Base-by-base conservation (phyloP, 2,113 vertebrate species). In the Platichthys flesus region DNA sequence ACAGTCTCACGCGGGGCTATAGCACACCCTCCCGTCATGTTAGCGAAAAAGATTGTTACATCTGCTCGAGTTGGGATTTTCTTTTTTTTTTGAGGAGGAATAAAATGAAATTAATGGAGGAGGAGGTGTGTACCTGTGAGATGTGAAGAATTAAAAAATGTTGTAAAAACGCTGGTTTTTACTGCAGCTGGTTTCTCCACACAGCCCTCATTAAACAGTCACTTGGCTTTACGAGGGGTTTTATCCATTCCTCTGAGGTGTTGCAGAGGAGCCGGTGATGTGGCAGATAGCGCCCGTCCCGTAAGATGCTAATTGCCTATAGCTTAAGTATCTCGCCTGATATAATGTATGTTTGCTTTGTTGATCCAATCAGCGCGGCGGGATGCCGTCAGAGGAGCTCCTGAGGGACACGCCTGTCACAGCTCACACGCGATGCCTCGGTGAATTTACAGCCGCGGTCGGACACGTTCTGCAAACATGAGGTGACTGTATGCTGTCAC, bases 351-450 rank as follows among this genome's bases (percentile, higher is more conserved):
- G 56, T 81, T 86, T 74, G 20, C 67, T 57, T 83, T 76, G 85
- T 71, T 78, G 83, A 85, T 84, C 83, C 72, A 89, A 85, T 91
- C 85, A 88, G 37, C 64, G 75, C 37, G 65, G 23, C 67, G 42
- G 37, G 68, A 74, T 45, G 78, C 58, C 18, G 40, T 55, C 60
- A 31, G 20, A 28, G 4, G 51, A 68, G 35, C 72, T 88, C 76
- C 26, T 21, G 35, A 67, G 63, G 76, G 73, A 59, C 16, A 59
- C 16, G 15, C 28, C 15, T 14, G 63, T 16, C 23, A 47, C 47
- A 40, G 67, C 62, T 57, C 31, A 45, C 71, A 59, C 9, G 20
- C 9, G 40, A 10, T 13, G 56, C 67, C 76, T 77, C 57, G 9
- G 62, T 31, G 76, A 78, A 74, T 70, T 64, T 40, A 0, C 71